Evolutionary conservation across 2,888 invertebrate species (phyloP).

Genomic region (Lacanobia wlatinum): DNA sequence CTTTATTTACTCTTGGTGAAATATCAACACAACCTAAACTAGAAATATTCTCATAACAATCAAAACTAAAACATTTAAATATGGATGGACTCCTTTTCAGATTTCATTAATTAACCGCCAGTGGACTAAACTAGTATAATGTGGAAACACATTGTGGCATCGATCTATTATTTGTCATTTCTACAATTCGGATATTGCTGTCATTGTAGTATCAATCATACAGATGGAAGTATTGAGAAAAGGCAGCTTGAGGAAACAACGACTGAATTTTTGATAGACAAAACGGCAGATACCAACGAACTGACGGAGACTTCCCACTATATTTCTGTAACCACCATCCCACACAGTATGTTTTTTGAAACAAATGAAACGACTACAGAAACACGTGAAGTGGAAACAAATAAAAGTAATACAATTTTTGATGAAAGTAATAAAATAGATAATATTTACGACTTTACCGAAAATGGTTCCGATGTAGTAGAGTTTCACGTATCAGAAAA

Average conservation of each 20-base stretch:
- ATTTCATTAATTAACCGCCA: conserved; percentile 21
- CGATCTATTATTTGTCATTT: conserved; percentile 35
- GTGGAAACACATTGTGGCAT: conserved; percentile 29
- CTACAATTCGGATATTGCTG: conserved; percentile 32
- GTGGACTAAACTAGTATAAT: conserved; percentile 28
- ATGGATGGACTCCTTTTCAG: not conserved
- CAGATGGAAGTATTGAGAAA: conserved; percentile 26
- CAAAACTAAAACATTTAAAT: conserved; percentile 43
- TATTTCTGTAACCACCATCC: not conserved
- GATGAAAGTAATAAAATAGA: not conserved
- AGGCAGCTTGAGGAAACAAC: conserved; percentile 39
- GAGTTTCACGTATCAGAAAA: not conserved
- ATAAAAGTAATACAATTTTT: not conserved
- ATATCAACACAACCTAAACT: conserved; percentile 38
- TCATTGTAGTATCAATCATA: conserved; percentile 30
- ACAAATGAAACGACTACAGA: conserved; percentile 21
- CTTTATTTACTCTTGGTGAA: conserved; percentile 35
- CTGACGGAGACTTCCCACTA: not conserved
- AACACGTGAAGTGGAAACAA: not conserved
- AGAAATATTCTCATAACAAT: conserved; percentile 48
- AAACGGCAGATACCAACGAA: not conserved
- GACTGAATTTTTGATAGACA: conserved; percentile 22
- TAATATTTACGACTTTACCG: not conserved
- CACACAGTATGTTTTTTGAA: conserved; percentile 3
- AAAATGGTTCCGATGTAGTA: conserved; percentile 23